Conservation (phyloP, 35 echinoderm and acorn worm genomes). For the Apostichopus parvimensis region DNA sequence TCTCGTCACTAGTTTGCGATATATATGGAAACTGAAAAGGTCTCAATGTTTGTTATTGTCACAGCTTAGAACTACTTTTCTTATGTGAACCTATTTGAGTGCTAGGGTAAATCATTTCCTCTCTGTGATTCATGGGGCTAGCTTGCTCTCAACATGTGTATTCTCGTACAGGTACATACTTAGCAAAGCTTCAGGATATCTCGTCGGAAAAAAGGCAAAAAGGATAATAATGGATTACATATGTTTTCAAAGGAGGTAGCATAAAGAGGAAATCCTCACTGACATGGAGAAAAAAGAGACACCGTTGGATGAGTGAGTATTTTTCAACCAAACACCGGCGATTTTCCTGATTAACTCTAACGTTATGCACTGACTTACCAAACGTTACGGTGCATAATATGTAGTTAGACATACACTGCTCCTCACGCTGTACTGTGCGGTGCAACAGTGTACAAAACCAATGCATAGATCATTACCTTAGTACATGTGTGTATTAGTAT, state of each 20-base stretch:
- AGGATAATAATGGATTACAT: constrained; percentile 63
- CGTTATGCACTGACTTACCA: neutral
- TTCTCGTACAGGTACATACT: constrained; percentile 45
- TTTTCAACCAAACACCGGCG: constrained; percentile 54
- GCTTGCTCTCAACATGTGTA: constrained; percentile 53
- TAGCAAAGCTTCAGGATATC: constrained; percentile 33
- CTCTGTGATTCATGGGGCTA: constrained; percentile 65
- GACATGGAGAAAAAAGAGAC: constrained; percentile 88
- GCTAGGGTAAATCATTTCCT: constrained; percentile 56
- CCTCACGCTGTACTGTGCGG: neutral
- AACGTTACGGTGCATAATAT: constrained; percentile 21
- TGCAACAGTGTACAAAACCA: too few relatives aligned
- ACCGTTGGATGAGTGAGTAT: constrained; percentile 88
- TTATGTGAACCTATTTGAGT: constrained; percentile 15
- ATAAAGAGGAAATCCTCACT: constrained; percentile 60
- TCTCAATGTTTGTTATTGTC: constrained; percentile 37
- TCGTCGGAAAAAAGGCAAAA: constrained; percentile 16
- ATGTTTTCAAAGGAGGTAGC: constrained; percentile 53
- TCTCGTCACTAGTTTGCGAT: neutral
- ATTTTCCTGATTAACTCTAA: constrained; percentile 8
- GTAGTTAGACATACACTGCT: neutral
- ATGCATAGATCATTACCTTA: too few relatives aligned
- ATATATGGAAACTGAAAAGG: neutral
- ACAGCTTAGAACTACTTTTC: constrained; percentile 23
- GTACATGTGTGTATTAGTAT: too few relatives aligned